Base-by-base conservation (phyloP, 1,140 invertebrate genomes). In the Conopomorpha cramerella region DNA sequence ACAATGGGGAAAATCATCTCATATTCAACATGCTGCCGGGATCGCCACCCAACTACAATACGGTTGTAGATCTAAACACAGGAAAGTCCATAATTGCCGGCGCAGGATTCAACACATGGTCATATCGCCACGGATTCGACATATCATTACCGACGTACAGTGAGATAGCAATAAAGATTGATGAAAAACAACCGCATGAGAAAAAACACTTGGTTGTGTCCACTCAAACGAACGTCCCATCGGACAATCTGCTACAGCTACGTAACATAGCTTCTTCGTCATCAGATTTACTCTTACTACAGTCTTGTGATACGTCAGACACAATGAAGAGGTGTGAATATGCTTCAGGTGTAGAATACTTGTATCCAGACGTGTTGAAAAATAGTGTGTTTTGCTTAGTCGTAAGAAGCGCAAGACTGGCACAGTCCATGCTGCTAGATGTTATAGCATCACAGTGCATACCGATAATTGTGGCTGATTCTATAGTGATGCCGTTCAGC, bases 11-110 rank as follows among this genome's bases (percentile, higher is more conserved):
- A 56, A 96, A 96, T 78, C 93, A 96, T 74, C 62, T 96, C 13
- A 82, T 96, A 45, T 95, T 95, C 55, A 94, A 92, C 49, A 90
- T 95, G 86, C 63, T 95, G 16, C 82, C 91, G 6, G 90, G 90
- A 18, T 78, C 72, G 30, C 67, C 83, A 29, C 89, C 89, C 2
- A 83, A 89, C 41, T 92, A 84, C 55, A 87, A 86, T 51, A 80
- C 85, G 11, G 80, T 88, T 8, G 57, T 93, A 11, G 87, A 91
- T 47, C 81, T 92, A 16, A 71, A 83, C 25, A 78, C 87, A 8
- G 89, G 85, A 19, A 85, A 85, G 58, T 91, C 93, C 1, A 84
- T 96, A 51, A 82, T 95, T 44, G 90, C 91, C 42, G 92, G 90
- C 7, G 88, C 88, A 25, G 90, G 90, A 16, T 93, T 95, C 57